Evolutionary conservation across 2,797 vertebrate species (phyloP), one percentile per base, ranked within the genome.

Genomic region (Alexandromys oeconomus): DNA sequence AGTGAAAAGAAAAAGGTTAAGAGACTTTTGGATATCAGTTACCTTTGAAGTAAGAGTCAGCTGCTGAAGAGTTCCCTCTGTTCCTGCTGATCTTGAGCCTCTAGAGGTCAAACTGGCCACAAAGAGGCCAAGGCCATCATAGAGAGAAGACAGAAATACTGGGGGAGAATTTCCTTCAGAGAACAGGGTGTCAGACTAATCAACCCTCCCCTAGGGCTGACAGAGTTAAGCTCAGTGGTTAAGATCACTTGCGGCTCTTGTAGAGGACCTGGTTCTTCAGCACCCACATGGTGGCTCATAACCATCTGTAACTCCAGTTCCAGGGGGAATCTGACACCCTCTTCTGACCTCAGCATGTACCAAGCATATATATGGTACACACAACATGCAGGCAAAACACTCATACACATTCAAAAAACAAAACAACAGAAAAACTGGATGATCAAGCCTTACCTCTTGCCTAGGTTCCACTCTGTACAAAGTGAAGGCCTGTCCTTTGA

Each of bases 21-120:
- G 34, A 59, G 6, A 37, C 19, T 71, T 48, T 6, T 48, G 14
- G 59, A 11, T 69, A 92, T 46, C 48, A 65, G 65, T 4, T 37
- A 25, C 88, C 54, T 63, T 59, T 31, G 43, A 89, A 54, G 10
- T 63, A 91, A 76, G 74, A 94, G 29, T 11, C 73, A 69, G 54
- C 79, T 91, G 31, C 63, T 76, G 27, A 48, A 15, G 14, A 29
- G 43, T 63, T 76, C 27, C 63, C 82, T 46, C 54, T 89, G 90
- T 90, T 90, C 91, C 73, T 76, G 34, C 34, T 82, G 93, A 79
- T 85, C 31, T 29, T 87, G 65, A 31, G 78, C 43, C 67, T n/a
- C 5, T 57, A 37, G 10, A 61, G 48, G 91, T 87, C 37, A 85
- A 77, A 82, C 2, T 54, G n/a, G 67, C 48, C 57, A 12, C 29